Evolutionary conservation across 2,888 invertebrate species (phyloP).

Genomic region (Ormyrus pomaceus): DNA sequence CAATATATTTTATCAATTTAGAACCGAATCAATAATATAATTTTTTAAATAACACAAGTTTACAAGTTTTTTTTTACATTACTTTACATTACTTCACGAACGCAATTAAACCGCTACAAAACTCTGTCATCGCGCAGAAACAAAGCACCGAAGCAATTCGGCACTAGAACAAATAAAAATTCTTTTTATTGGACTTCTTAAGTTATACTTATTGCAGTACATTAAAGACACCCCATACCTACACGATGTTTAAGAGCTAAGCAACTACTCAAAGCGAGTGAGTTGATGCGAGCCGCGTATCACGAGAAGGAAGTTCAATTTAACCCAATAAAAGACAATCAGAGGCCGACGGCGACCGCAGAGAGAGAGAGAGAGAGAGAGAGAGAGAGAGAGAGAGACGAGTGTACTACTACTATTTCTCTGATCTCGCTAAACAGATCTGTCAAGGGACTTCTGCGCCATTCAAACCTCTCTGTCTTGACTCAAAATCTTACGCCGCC

Average conservation of each 20-base stretch:
- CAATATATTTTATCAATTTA: too few species aligned
- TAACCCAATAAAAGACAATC: conserved; percentile 76
- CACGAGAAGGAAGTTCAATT: conserved; percentile 76
- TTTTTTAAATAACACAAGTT: too few species aligned
- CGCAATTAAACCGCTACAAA: too few species aligned
- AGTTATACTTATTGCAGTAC: conserved; percentile 63
- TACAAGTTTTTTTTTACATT: too few species aligned
- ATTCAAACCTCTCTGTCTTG: conserved; percentile 25
- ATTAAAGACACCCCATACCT: conserved; percentile 73
- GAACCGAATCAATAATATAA: too few species aligned
- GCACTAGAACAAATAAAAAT: conserved; percentile 44
- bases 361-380: conserved; percentile 45
- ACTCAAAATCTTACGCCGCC: conserved; percentile 31
- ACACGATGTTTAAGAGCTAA: conserved; percentile 74
- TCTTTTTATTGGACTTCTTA: conserved; percentile 52
- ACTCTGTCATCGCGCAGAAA: too few species aligned
- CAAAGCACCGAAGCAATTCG: conserved; percentile 9
- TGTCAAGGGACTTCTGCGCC: conserved; percentile 63
- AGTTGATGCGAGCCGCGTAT: conserved; percentile 76
- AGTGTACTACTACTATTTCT: conserved; percentile 69
- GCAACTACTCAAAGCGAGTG: conserved; percentile 73
- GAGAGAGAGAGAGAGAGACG: conserved; percentile 27
- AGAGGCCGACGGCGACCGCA: conserved; percentile 74
- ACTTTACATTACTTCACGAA: too few species aligned
- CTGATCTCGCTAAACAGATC: conserved; percentile 67